Evolutionary conservation across 2,113 vertebrate species (phyloP).

Genomic region (Pogonocichla stellata): DNA sequence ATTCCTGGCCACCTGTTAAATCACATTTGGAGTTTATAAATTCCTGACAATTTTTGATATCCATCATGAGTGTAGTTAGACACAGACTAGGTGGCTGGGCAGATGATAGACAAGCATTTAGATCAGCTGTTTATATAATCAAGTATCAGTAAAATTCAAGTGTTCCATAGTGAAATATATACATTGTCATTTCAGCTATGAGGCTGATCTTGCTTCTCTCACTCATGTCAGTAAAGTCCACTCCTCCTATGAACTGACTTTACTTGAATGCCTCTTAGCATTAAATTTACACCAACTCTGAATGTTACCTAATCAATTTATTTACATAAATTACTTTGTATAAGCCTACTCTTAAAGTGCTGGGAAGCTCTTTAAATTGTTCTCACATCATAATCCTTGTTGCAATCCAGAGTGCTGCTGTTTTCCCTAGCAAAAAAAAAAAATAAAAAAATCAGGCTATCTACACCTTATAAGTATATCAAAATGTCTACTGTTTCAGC

Average conservation of each 20-base stretch:
- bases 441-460: background rate
- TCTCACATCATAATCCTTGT: background rate
- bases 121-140: background rate
- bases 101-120: background rate
- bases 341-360: background rate
- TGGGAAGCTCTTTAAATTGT: background rate
- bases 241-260: background rate
- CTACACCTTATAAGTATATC: background rate
- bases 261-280: background rate
- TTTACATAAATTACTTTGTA: background rate
- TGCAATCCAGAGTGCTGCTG: background rate
- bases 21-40: background rate
- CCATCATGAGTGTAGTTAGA: accelerated
- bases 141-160: background rate
- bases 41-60: background rate
- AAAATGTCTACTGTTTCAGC: background rate
- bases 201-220: background rate
- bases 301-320: background rate
- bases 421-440: background rate
- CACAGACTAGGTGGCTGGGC: background rate
- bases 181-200: background rate
- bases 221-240: background rate
- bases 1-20: background rate
- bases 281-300: background rate
- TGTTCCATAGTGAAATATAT: background rate